A percentile compares a stretch with the other conserved stretches of the same genome.
Conservation (phyloP, 2,888 invertebrate genomes). For the Labia minor region DNA sequence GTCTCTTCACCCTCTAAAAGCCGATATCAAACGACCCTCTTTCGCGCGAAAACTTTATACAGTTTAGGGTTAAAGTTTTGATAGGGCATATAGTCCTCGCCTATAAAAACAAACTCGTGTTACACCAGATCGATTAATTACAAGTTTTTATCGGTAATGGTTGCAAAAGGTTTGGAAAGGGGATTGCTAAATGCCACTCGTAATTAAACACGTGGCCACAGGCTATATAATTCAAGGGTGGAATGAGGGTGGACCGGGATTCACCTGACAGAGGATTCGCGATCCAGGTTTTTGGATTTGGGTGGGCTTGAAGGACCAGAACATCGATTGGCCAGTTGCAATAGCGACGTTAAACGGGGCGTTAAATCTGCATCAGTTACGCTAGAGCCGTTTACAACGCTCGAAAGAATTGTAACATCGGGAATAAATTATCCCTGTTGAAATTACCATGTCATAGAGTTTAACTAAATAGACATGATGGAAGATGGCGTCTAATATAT, state of each 20-base stretch:
- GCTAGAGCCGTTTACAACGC: neutral
- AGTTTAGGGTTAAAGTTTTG: neutral
- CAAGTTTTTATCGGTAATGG: neutral
- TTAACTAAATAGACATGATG: no score
- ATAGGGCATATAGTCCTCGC: neutral
- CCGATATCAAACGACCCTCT: neutral
- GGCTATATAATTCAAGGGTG: neutral
- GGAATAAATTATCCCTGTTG: no score
- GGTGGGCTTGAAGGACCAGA: no score
- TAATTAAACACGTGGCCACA: neutral
- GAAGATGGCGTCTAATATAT: no score
- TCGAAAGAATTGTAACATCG: neutral
- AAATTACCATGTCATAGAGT: no score
- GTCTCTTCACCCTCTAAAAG: neutral
- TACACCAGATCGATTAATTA: neutral
- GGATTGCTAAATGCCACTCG: neutral
- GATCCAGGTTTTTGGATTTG: neutral
- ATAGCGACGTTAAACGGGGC: neutral
- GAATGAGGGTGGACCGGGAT: neutral
- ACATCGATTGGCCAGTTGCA: neutral
- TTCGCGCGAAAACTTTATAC: neutral
- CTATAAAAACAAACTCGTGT: neutral
- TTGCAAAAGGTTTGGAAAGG: no score
- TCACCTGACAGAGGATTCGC: neutral
- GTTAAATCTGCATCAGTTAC: neutral